These are phyloP conservation scores for Anas flavirostris DNA, from an alignment of 2,797 vertebrate species.

Conservation along the genomic window DNA sequence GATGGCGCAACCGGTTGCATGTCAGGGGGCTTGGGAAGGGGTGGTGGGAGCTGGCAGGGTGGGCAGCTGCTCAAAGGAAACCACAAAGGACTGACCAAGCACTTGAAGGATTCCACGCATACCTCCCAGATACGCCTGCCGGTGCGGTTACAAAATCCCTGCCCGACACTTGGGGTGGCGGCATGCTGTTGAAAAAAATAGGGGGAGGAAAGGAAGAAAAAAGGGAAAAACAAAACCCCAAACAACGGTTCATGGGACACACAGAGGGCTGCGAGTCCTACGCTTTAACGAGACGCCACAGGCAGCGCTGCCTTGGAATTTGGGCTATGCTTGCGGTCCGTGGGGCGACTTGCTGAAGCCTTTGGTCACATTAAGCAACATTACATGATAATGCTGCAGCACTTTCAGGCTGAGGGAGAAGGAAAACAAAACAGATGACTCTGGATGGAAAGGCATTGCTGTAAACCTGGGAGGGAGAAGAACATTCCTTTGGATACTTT, in stretches of 20 bases:
- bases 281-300: slow-evolving; percentile 1
- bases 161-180: not conserved
- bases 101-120: slow-evolving; percentile 48
- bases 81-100: slow-evolving; percentile 54
- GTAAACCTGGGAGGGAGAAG: slow-evolving; percentile 67
- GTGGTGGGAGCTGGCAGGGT: slow-evolving; percentile 35
- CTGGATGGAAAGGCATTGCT: slow-evolving; percentile 61
- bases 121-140: slow-evolving; percentile 28
- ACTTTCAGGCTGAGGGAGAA: slow-evolving; percentile 43
- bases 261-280: slow-evolving; percentile 27
- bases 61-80: slow-evolving; percentile 53
- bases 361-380: slow-evolving; percentile 62
- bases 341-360: not conserved
- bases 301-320: slow-evolving; percentile 47
- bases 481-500: slow-evolving; percentile 57
- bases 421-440: slow-evolving; percentile 70
- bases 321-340: slow-evolving; percentile 45
- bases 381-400: slow-evolving; percentile 61
- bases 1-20: not conserved
- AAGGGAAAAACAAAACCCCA: not conserved
- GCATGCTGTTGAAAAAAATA: not conserved
- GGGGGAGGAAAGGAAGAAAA: not conserved
- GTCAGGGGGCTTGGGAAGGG: slow-evolving; percentile 45
- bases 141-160: slow-evolving; percentile 40
- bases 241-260: slow-evolving; percentile 2